Base-by-base conservation (phyloP, 2,888 invertebrate genomes). In the Lepas anatifera region DNA sequence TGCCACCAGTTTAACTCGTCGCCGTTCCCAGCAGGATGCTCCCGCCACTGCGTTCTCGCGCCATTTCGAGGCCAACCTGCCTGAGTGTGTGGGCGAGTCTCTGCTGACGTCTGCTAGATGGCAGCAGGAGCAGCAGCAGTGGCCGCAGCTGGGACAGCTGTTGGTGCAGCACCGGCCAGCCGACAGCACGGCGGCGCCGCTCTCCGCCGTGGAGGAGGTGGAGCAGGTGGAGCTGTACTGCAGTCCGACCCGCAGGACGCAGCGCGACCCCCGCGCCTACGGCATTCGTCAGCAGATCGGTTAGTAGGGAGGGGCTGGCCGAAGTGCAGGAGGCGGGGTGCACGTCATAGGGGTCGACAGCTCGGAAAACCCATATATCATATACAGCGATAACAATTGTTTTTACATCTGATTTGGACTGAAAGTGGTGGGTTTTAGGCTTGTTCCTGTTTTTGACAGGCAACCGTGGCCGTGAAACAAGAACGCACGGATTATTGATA, bases 11-110 rank as follows among this genome's bases (percentile, higher is more conserved):
- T 25, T 25, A 25, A 46, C 46, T n/a, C 2, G 2, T 16, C 22
- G 18, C 46, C 22, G n/a, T 25, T 27, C 11, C 13, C 27, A 22
- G 11, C 58, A 58, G 58, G 58, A 35, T 22, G 67, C 70, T 18
- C 50, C 37, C 29, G 41, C 25, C 29, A 72, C 72, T 29, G 68
- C 69, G 63, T 73, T 73, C 48, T 29, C 52, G 27, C 67, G 48
- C 4, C 73, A 73, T 46, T 73, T 71, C 71, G 73, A 73, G 29
- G 29, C 48, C 32, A 71, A 70, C 43, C 32, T 73, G 39, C 48
- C 41, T 32, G 69, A 71, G 25, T 32, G 64, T 18, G 64, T 46
- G 27, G 73, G 72, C 29, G 73, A 72, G 32, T 46, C 63, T 43
- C 67, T 72, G 37, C 69, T 66, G 63, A 64, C 71, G 35, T 18